Base-by-base conservation (phyloP, 1,140 invertebrate genomes). In the Phortica variegata region DNA sequence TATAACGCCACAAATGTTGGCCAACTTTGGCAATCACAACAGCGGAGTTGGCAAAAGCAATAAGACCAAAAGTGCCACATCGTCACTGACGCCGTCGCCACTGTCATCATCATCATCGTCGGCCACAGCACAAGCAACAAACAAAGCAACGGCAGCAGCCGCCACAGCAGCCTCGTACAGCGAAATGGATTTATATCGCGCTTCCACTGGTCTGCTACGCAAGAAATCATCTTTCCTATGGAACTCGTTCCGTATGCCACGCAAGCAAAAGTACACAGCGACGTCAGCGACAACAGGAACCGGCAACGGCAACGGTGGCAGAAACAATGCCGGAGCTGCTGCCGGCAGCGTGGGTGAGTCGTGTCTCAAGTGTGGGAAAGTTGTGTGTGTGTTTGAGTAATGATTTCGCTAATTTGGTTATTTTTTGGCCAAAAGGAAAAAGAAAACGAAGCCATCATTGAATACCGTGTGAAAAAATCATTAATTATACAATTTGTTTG, bases 171-270 rank as follows among this genome's bases (percentile, higher is more conserved):
- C 46, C 17, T 52, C 43, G 9, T 17, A 47, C 37, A 59, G 49
- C 17, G 61, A 66, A 34, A 33, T 66, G 61, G 62, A 66, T 46
- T 43, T 66, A 20, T 61, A 61, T 46, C 56, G 61, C 9, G n/a
- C 2, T 23, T 9, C 41, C 23, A 31, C 17, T 21, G 13, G 15
- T 16, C 57, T 20, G 37, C 51, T 34, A 42, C 52, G 38, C 32
- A 60, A 34, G 31, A 57, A 49, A 56, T 52, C 39, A 51, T 66
- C 55, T 36, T 74, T 74, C 42, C 43, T 74, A 3, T 74, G 71
- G 71, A 74, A 65, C 32, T 74, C 71, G 13, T 74, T 74, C 58
- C 66, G 71, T 7, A 45, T 74, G 60, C 66, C 71, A 49, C 69
- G 70, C 52, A 69, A 61, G 39, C 63, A 66, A 31, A 66, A 66